Conservation (phyloP, 2,113 vertebrate genomes). For the Corydoras maculifer region DNA sequence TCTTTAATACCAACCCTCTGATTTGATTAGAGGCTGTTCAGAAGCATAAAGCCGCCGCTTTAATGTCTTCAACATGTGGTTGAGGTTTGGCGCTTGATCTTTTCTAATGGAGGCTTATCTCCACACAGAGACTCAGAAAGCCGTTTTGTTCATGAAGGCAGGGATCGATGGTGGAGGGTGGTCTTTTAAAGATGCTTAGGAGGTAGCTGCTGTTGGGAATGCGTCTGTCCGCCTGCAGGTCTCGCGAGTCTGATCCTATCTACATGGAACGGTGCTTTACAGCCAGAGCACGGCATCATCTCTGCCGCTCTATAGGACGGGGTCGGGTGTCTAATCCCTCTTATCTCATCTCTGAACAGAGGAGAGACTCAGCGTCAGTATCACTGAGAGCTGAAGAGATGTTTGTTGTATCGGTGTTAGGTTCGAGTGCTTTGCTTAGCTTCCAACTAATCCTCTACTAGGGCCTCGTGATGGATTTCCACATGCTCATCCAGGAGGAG, state of each 20-base stretch:
- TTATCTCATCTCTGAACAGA: constrained; percentile 36
- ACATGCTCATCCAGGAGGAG: no score
- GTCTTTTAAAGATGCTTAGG: constrained; percentile 7
- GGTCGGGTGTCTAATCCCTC: constrained; percentile 36
- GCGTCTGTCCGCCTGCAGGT: not conserved
- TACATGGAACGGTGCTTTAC: constrained; percentile 8
- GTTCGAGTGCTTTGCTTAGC: not conserved
- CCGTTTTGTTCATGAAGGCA: not conserved
- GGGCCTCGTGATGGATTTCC: no score
- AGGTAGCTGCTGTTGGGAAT: not conserved
- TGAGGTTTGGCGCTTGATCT: not conserved
- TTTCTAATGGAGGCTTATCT: constrained; percentile 12
- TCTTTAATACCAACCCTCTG: no score
- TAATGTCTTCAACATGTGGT: not conserved
- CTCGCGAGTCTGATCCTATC: constrained; percentile 39
- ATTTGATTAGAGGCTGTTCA: not conserved
- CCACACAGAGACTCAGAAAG: not conserved
- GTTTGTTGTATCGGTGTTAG: not conserved
- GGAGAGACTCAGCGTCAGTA: constrained; percentile 8
- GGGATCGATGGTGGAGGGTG: constrained; percentile 1
- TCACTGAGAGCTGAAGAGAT: not conserved
- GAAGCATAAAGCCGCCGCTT: not conserved
- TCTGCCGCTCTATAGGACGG: constrained; percentile 25
- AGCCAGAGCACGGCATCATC: constrained; percentile 30
- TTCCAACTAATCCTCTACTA: no score